Conservation (phyloP, 2,797 vertebrate genomes). For the Caiman crocodilus region DNA sequence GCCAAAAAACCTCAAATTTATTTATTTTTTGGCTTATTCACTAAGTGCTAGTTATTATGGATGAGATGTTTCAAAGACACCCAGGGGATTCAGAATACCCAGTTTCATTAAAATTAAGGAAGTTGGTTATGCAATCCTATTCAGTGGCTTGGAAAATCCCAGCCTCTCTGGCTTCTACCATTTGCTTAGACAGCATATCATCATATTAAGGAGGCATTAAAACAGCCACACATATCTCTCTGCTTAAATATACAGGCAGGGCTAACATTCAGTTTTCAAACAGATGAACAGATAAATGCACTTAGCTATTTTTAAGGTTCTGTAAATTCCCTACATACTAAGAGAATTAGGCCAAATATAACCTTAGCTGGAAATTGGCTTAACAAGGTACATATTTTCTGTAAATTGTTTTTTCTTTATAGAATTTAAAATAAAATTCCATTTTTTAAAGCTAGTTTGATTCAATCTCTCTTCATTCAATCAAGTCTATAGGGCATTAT, state of each 20-base stretch:
- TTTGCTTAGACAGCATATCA: background rate
- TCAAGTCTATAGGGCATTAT: background rate
- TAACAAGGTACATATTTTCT: conserved; percentile 46
- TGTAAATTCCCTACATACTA: background rate
- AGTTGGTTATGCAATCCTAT: background rate
- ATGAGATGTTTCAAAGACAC: background rate
- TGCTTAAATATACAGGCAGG: background rate
- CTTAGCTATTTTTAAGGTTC: background rate
- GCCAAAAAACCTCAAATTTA: background rate
- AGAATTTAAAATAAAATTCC: conserved; percentile 51
- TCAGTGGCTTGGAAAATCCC: background rate
- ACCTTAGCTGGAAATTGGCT: conserved; percentile 24
- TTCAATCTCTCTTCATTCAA: conserved; percentile 43
- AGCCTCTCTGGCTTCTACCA: background rate
- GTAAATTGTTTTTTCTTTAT: conserved; percentile 47
- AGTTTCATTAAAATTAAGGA: background rate
- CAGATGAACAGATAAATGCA: background rate
- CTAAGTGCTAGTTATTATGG: background rate
- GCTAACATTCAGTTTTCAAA: background rate
- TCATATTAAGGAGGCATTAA: background rate
- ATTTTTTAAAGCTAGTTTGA: conserved; percentile 10
- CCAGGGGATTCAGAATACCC: too few relatives aligned
- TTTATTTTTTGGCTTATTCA: background rate
- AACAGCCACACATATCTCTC: background rate
- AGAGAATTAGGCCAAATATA: conserved; percentile 10